phyloP scores from a whole-genome alignment of 2,797 vertebrate genomes.

The Falco concolor region DNA sequence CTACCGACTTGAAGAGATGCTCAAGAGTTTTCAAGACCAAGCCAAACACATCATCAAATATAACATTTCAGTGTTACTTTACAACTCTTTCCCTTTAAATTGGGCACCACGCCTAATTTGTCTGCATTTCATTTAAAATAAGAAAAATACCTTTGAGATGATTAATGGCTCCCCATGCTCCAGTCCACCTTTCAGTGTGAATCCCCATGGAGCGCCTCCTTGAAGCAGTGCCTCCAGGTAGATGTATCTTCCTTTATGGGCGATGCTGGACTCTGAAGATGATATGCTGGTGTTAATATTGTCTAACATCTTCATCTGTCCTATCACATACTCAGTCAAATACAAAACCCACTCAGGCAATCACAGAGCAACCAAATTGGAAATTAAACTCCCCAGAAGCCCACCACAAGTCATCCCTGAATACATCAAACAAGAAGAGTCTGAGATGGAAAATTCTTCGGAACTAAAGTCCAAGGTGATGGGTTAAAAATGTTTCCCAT shows the following conservation, averaged over 20 bases:
- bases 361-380: not conserved
- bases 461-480: not conserved
- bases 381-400: not conserved
- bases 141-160: slow-evolving; percentile 90
- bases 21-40: not conserved
- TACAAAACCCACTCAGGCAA: not conserved
- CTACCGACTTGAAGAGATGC: not conserved
- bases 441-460: not conserved
- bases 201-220: slow-evolving; percentile 94
- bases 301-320: slow-evolving; percentile 59
- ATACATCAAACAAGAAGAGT: not conserved
- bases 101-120: accelerated
- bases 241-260: slow-evolving; percentile 71
- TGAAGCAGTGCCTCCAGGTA: slow-evolving; percentile 84
- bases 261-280: not conserved
- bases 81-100: not conserved
- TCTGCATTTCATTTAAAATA: not conserved
- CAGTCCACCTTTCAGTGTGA: slow-evolving; percentile 90
- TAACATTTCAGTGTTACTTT: not conserved
- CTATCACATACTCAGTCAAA: slow-evolving; percentile 1
- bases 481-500: not conserved
- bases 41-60: not conserved
- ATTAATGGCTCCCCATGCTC: slow-evolving; percentile 87
- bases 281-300: slow-evolving; percentile 37
- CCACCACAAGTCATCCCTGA: not conserved